Percentiles rank a stretch among this genome's conserved stretches.
Conservation (phyloP, 2,113 vertebrate species). For the Dissostichus mawsoni region DNA sequence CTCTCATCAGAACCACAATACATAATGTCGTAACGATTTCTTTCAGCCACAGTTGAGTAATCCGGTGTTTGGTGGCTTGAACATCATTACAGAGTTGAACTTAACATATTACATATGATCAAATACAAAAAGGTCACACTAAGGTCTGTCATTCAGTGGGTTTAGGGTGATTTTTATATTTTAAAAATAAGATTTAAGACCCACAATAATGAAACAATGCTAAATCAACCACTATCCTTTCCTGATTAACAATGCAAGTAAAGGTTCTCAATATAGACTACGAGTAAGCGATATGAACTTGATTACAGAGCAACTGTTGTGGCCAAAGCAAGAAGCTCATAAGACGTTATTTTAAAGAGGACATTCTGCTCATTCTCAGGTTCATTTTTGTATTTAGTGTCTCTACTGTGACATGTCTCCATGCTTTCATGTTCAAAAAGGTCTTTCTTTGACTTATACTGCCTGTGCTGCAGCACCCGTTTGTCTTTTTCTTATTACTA, state of each 20-base stretch:
- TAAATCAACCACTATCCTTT: not conserved
- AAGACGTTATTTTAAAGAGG: too few species aligned
- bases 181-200: not conserved
- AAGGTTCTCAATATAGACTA: not conserved
- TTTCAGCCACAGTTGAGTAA: slow-evolving; percentile 10
- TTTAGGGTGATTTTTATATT: not conserved
- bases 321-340: too few species aligned
- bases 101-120: not conserved
- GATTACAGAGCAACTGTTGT: not conserved
- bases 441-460: too few species aligned
- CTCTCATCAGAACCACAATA: not conserved
- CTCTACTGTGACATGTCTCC: too few species aligned
- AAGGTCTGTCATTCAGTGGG: not conserved
- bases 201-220: not conserved
- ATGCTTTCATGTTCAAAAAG: too few species aligned
- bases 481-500: too few species aligned
- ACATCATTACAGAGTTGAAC: not conserved
- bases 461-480: too few species aligned
- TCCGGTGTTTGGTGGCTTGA: slow-evolving; percentile 3
- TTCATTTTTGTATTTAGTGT: too few species aligned
- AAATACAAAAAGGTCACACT: not conserved
- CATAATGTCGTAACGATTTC: slow-evolving; percentile 31
- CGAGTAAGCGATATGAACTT: not conserved
- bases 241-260: not conserved
- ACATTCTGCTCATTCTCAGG: too few species aligned